Conservation (phyloP, 2,888 invertebrate species). For the Nomada hirtipes region DNA sequence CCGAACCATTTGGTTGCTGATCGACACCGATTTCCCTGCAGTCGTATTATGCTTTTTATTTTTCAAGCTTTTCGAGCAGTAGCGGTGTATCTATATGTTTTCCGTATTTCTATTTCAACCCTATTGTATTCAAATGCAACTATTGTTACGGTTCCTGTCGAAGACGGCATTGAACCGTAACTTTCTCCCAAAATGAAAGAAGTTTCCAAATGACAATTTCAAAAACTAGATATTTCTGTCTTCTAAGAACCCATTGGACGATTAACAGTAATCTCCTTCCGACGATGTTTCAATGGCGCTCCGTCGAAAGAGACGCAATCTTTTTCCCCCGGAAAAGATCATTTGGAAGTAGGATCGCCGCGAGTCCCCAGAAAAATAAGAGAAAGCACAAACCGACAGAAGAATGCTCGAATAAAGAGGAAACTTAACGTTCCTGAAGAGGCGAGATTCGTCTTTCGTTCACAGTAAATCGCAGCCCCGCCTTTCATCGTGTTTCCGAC, state of each 20-base stretch:
- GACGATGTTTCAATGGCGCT: background rate
- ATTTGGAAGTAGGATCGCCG: conserved; percentile 15
- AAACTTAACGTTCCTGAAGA: conserved; percentile 27
- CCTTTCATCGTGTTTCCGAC: conserved; percentile 40
- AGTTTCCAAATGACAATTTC: too few relatives aligned
- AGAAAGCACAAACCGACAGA: background rate
- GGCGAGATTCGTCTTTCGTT: conserved; percentile 14
- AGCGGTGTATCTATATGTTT: too few relatives aligned
- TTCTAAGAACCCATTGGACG: background rate
- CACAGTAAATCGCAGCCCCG: conserved; percentile 26
- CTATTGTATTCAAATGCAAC: too few relatives aligned
- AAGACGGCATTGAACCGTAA: too few relatives aligned
- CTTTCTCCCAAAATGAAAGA: too few relatives aligned
- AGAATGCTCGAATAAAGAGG: conserved; percentile 3
- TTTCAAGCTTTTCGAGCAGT: too few relatives aligned
- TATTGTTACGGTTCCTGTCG: too few relatives aligned
- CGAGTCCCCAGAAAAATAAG: background rate
- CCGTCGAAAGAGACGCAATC: background rate
- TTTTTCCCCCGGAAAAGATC: background rate
- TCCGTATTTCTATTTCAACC: too few relatives aligned
- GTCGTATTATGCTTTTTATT: too few relatives aligned
- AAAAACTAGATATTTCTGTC: background rate
- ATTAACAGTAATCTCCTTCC: background rate
- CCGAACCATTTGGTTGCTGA: background rate
- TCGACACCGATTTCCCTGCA: background rate